Conservation (phyloP, 2,113 vertebrate species). For the Zapornia atra region DNA sequence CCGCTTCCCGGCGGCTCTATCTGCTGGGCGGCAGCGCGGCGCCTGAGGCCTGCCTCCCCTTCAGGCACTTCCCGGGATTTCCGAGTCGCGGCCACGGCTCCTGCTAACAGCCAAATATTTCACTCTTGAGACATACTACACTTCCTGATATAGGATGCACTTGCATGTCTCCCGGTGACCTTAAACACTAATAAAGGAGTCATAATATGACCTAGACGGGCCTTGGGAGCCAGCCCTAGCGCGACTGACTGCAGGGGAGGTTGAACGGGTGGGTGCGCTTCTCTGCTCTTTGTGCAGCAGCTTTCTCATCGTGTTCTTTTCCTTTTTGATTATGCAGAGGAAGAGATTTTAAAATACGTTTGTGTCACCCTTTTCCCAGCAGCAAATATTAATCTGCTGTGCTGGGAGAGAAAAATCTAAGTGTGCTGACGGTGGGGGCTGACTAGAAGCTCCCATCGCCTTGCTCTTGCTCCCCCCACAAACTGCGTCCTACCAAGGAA, state of each 20-base stretch:
- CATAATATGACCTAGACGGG: constrained; percentile 82
- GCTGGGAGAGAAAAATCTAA: neutral
- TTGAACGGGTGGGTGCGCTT: neutral
- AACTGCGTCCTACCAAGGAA: neutral
- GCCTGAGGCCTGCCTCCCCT: constrained; percentile 83
- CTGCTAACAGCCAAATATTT: constrained; percentile 83
- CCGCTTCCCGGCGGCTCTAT: constrained; percentile 82
- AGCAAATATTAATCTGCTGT: neutral
- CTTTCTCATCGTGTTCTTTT: constrained; percentile 27
- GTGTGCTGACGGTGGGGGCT: neutral
- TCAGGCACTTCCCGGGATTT: constrained; percentile 84
- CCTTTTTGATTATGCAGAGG: constrained; percentile 30
- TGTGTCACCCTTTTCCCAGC: neutral
- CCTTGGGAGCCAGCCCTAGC: constrained; percentile 53
- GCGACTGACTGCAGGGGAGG: constrained; percentile 46
- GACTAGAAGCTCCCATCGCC: neutral
- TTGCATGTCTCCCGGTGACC: constrained; percentile 87
- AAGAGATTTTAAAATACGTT: constrained; percentile 47
- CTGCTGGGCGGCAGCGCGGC: constrained; percentile 73
- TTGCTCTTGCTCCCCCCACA: neutral
- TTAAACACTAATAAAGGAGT: constrained; percentile 87
- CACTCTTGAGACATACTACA: constrained; percentile 79
- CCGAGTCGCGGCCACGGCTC: constrained; percentile 80
- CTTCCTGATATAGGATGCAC: constrained; percentile 94
- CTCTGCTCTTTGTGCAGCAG: constrained; percentile 52